Evolutionary conservation across 1,140 invertebrate genomes (phyloP).

Genomic region (Neodiprion pinetum): DNA sequence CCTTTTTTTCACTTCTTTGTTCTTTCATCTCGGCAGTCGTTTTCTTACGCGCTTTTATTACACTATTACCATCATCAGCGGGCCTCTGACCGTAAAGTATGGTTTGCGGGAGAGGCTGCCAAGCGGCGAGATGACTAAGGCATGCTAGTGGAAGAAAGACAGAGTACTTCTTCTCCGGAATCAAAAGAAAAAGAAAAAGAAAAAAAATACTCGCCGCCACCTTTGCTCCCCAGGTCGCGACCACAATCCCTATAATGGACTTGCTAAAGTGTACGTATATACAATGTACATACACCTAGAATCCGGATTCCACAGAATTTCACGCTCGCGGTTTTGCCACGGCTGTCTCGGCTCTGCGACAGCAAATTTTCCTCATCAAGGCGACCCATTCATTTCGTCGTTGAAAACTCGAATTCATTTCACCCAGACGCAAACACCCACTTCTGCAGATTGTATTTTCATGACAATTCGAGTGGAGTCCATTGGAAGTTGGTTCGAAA

Average conservation of each 20-base stretch:
- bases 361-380: too few relatives aligned
- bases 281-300: too few relatives aligned
- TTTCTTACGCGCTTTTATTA: constrained; percentile 32
- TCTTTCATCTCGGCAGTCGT: constrained; percentile 40
- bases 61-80: constrained; percentile 24
- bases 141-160: constrained; percentile 22
- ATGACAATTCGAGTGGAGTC: too few relatives aligned
- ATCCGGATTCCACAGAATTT: not conserved
- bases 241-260: constrained; percentile 59
- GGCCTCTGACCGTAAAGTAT: constrained; percentile 20
- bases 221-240: constrained; percentile 39
- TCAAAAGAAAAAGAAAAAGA: not conserved
- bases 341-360: not conserved
- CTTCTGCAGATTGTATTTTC: too few relatives aligned
- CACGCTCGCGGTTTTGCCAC: not conserved
- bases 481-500: too few relatives aligned
- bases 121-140: constrained; percentile 19
- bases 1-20: constrained; percentile 25
- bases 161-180: constrained; percentile 21
- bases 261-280: constrained; percentile 49
- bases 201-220: constrained; percentile 22
- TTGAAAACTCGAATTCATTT: too few relatives aligned
- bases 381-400: too few relatives aligned
- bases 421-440: too few relatives aligned
- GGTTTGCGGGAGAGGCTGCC: constrained; percentile 17